Percentiles rank a stretch among this genome's conserved stretches.
phyloP scores from a whole-genome alignment of 2,797 vertebrate genomes.

The Perodicticus potto region DNA sequence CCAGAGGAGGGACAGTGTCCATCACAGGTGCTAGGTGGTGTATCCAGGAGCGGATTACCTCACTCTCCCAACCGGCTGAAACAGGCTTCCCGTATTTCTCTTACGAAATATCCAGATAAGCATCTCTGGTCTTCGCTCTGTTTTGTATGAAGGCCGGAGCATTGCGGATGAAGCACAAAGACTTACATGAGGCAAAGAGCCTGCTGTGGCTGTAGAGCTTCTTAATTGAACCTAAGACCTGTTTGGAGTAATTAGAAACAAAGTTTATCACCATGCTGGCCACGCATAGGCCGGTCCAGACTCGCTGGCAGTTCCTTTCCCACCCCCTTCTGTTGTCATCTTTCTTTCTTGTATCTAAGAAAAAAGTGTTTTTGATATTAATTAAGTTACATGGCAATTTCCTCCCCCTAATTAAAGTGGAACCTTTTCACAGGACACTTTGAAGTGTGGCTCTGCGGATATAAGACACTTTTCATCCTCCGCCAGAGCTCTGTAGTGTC shows the following conservation, averaged over 20 bases:
- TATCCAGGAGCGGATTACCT: neutral
- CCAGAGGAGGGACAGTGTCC: neutral
- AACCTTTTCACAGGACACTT: constrained; percentile 76
- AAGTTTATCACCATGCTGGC: neutral
- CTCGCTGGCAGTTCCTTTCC: neutral
- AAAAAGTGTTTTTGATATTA: constrained; percentile 23
- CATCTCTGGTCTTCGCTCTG: neutral
- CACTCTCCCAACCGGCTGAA: neutral
- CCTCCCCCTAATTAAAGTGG: constrained; percentile 75
- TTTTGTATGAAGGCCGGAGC: neutral
- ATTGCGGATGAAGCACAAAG: neutral
- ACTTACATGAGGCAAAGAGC: neutral
- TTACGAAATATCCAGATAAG: neutral
- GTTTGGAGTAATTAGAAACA: constrained; percentile 11
- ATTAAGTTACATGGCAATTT: constrained; percentile 67
- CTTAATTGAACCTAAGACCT: neutral
- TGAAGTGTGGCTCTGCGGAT: constrained; percentile 74
- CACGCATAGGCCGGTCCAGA: neutral
- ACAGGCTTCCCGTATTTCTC: neutral
- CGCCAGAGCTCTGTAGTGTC: constrained; percentile 44
- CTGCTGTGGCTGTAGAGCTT: neutral
- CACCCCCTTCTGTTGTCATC: neutral
- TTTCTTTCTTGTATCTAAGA: constrained; percentile 38
- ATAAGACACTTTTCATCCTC: constrained; percentile 70
- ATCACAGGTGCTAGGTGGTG: too few species aligned